These are phyloP conservation scores for Anoplopoma fimbria DNA, from an alignment of 2,113 vertebrate genomes.

Conservation along the genomic window DNA sequence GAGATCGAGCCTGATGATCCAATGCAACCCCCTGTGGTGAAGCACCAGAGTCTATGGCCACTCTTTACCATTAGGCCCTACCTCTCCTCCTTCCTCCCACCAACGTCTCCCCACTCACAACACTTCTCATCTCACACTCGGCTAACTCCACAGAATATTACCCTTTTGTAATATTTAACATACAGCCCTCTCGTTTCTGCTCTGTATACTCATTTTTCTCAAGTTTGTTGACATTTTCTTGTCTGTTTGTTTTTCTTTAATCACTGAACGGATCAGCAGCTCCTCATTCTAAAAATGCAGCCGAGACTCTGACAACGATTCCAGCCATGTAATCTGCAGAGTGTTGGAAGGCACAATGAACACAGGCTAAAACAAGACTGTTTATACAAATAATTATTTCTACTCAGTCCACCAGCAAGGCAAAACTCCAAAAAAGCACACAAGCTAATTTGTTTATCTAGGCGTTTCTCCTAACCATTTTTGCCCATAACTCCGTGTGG, in stretches of 20 bases:
- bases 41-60: slow-evolving; percentile 32
- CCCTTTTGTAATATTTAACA: slow-evolving; percentile 53
- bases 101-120: slow-evolving; percentile 48
- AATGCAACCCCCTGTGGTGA: slow-evolving; percentile 40
- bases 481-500: slow-evolving; percentile 51
- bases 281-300: slow-evolving; percentile 44
- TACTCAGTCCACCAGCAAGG: slow-evolving; percentile 12
- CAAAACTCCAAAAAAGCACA: slow-evolving; percentile 41
- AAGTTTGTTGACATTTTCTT: slow-evolving; percentile 59
- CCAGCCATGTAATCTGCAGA: too few species aligned
- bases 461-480: slow-evolving; percentile 51
- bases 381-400: slow-evolving; percentile 39
- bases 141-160: slow-evolving; percentile 59
- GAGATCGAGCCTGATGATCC: slow-evolving; percentile 41
- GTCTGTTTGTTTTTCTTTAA: slow-evolving; percentile 73
- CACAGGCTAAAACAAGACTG: slow-evolving; percentile 14
- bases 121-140: slow-evolving; percentile 64
- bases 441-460: slow-evolving; percentile 66
- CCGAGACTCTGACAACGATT: slow-evolving; percentile 38
- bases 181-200: slow-evolving; percentile 45
- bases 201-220: slow-evolving; percentile 57
- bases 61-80: slow-evolving; percentile 35
- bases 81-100: slow-evolving; percentile 30
- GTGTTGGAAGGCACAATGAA: slow-evolving; percentile 5
- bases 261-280: slow-evolving; percentile 63